phyloP scores from a whole-genome alignment of 2,797 vertebrate genomes.

The Kryptolebias ocellatus region DNA sequence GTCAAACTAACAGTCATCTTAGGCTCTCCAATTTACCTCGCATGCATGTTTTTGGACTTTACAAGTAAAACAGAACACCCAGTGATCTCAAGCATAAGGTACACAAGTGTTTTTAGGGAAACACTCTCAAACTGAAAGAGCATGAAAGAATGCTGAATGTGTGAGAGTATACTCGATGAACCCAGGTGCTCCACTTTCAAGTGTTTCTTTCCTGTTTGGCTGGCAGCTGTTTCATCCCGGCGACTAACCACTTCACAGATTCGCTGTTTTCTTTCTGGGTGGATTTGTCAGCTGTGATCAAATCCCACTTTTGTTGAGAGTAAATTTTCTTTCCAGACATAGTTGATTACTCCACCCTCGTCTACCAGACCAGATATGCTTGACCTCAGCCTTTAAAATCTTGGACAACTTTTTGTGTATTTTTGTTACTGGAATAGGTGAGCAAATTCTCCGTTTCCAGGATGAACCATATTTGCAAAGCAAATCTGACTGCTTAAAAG shows the following conservation, averaged over 20 bases:
- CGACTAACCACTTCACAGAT: slow-evolving; percentile 69
- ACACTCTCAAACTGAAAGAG: slow-evolving; percentile 29
- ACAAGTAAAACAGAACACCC: background rate
- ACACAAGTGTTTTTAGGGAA: slow-evolving; percentile 15
- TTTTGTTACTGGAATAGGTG: slow-evolving; percentile 53
- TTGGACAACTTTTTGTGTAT: slow-evolving; percentile 40
- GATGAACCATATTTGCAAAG: slow-evolving; percentile 55
- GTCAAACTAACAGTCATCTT: no score
- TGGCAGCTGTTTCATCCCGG: slow-evolving; percentile 64
- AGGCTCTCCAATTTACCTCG: background rate
- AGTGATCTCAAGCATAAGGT: background rate
- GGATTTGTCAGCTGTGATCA: slow-evolving; percentile 68
- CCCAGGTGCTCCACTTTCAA: slow-evolving; percentile 73
- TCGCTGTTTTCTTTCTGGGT: slow-evolving; percentile 71
- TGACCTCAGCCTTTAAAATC: slow-evolving; percentile 53
- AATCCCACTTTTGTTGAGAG: slow-evolving; percentile 65
- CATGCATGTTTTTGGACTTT: background rate
- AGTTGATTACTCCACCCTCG: slow-evolving; percentile 55
- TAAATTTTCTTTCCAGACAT: slow-evolving; percentile 63
- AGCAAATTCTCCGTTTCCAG: slow-evolving; percentile 42
- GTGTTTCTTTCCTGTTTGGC: slow-evolving; percentile 68
- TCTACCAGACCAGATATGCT: slow-evolving; percentile 51
- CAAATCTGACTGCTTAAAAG: slow-evolving; percentile 56
- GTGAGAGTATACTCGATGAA: slow-evolving; percentile 45
- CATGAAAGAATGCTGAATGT: slow-evolving; percentile 55